A percentile compares a stretch with the other conserved stretches of the same genome.
These are phyloP conservation scores for crab-eating macaque (Macaca fascicularis) DNA, from an alignment of 2,113 vertebrate genomes.

Conservation along the genomic window T2T-MFA8v1.1 NC_088391.1:38022001-38022500, in stretches of 20 bases:
- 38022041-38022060: conserved; percentile 62
- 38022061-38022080: conserved; percentile 67
- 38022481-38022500: background rate
- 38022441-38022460: background rate
- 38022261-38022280: background rate
- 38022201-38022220: background rate
- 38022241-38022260: background rate
- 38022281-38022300: conserved; percentile 22
- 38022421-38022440: background rate
- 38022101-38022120: conserved; percentile 44
- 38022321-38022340: background rate
- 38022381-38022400: background rate
- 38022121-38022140: conserved; percentile 18
- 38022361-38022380: background rate
- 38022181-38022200: background rate
- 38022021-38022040: conserved; percentile 58
- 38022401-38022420: background rate
- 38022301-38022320: conserved; percentile 53
- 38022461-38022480: background rate
- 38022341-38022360: background rate
- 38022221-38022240: background rate
- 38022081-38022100: conserved; percentile 48
- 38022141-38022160: background rate
- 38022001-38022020: conserved; percentile 48
- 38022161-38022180: conserved; percentile 47